Evolutionary conservation across 2,888 invertebrate species (phyloP).

Genomic region (Diarsia mendica): DNA sequence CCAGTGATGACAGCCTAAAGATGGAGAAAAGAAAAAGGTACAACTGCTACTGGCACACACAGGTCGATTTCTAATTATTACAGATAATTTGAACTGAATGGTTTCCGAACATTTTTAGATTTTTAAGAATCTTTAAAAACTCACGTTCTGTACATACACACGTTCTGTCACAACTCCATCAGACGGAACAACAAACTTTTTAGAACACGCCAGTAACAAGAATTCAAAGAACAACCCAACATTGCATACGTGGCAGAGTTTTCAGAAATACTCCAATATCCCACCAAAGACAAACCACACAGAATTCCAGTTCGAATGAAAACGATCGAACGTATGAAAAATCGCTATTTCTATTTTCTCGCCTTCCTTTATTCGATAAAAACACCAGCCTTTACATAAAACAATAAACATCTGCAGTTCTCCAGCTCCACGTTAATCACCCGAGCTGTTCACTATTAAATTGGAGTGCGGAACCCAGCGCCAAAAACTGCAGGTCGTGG

Average conservation of each 20-base stretch:
- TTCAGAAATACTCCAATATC: not conserved
- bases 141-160: too few species aligned
- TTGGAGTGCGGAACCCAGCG: conserved; percentile 76
- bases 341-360: not conserved
- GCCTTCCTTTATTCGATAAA: conserved; percentile 13
- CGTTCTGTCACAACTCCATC: not conserved
- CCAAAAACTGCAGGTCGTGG: conserved; percentile 79
- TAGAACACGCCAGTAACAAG: not conserved
- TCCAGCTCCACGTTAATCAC: conserved; percentile 69
- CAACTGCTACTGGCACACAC: not conserved
- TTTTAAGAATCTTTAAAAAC: not conserved
- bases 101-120: not conserved
- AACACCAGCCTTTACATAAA: conserved; percentile 40
- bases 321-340: not conserved
- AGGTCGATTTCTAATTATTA: not conserved
- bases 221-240: not conserved
- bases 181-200: not conserved
- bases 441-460: conserved; percentile 76
- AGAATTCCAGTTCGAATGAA: not conserved
- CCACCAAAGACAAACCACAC: not conserved
- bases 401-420: conserved; percentile 57
- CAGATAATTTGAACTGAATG: not conserved
- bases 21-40: not conserved
- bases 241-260: not conserved
- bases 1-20: not conserved